Conservation (phyloP, 2,113 vertebrate genomes). For the Trichomycterus rosablanca region DNA sequence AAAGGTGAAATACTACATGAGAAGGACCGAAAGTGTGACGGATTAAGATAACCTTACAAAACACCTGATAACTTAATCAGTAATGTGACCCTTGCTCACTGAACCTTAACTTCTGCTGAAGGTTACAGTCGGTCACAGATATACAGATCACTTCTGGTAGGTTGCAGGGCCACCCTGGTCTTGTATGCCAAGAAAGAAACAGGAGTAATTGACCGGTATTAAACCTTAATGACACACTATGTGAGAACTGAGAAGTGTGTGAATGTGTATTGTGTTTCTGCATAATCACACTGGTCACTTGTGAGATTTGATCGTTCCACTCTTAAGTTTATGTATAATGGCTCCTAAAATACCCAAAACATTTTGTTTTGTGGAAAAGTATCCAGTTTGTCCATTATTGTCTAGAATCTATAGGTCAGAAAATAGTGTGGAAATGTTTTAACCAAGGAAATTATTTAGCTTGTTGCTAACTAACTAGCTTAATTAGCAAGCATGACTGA, state of each 20-base stretch:
- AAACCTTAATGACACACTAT: neutral
- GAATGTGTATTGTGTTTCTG: slow-evolving; percentile 1
- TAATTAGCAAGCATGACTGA: too few species aligned
- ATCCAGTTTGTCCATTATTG: too few species aligned
- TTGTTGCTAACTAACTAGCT: too few species aligned
- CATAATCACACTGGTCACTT: too few species aligned
- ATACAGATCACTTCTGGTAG: too few species aligned
- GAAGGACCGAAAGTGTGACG: neutral
- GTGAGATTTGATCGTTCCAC: too few species aligned
- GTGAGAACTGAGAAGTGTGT: slow-evolving; percentile 6
- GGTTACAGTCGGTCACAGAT: neutral
- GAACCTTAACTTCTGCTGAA: neutral
- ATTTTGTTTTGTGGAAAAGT: too few species aligned
- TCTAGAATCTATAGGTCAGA: too few species aligned
- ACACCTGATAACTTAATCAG: slow-evolving; percentile 22
- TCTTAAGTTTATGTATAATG: too few species aligned
- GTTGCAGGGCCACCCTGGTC: neutral
- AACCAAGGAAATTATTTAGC: too few species aligned
- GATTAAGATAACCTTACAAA: slow-evolving; percentile 8
- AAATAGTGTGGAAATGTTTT: too few species aligned
- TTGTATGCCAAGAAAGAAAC: neutral
- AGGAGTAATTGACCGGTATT: neutral
- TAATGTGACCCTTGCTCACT: slow-evolving; percentile 21
- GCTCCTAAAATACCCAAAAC: too few species aligned
- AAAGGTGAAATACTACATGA: slow-evolving; percentile 3